These are phyloP conservation scores for Anguilla anguilla DNA, from an alignment of 2,797 vertebrate genomes.

Conservation along the genomic window DNA sequence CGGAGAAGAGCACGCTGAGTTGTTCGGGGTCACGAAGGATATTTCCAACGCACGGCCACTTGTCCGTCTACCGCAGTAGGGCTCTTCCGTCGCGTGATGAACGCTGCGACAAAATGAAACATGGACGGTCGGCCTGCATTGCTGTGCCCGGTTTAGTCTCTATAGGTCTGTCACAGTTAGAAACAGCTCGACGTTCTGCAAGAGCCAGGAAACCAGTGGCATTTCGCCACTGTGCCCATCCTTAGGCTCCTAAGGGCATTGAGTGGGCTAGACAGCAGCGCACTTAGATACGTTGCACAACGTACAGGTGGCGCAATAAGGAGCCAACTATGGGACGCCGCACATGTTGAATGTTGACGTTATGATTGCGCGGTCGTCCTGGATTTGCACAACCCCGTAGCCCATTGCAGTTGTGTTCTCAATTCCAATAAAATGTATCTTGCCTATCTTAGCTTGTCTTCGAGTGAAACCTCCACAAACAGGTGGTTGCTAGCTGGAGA, in stretches of 20 bases:
- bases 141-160: background rate
- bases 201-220: background rate
- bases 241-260: no score
- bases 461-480: background rate
- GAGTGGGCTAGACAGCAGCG: no score
- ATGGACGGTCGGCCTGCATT: background rate
- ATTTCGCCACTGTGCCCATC: background rate
- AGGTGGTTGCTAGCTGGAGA: background rate
- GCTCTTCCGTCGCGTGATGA: background rate
- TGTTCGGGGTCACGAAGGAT: background rate
- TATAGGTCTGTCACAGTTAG: background rate
- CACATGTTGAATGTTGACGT: background rate
- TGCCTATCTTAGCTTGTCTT: background rate
- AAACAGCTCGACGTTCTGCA: background rate
- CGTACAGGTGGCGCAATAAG: background rate
- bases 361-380: background rate
- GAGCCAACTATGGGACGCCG: background rate
- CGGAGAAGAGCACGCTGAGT: background rate
- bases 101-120: background rate
- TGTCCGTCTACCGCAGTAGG: background rate
- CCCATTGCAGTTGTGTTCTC: no score
- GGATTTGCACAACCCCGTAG: no score
- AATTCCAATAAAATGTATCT: background rate
- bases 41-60: background rate
- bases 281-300: no score